Percentiles rank a stretch among this genome's conserved stretches.
phyloP scores from a whole-genome alignment of 2,797 vertebrate species.

The Sebastes kiyomatsui region DNA sequence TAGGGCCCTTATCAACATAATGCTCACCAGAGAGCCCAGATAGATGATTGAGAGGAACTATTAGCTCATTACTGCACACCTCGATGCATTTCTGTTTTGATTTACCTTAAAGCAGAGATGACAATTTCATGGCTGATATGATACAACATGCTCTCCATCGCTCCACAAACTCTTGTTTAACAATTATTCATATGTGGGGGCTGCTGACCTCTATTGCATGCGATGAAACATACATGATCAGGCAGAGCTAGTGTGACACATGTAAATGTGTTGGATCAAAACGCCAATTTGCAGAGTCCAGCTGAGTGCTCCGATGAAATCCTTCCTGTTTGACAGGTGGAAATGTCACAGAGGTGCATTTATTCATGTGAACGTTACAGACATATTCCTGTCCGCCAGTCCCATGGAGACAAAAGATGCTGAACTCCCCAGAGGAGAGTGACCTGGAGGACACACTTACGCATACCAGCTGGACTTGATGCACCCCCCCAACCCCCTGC shows the following conservation, averaged over 20 bases:
- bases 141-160: neutral
- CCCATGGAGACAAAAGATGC: constrained; percentile 63
- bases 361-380: constrained; percentile 74
- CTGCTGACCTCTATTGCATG: neutral
- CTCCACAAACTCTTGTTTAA: constrained; percentile 18
- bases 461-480: constrained; percentile 80
- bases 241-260: constrained; percentile 43
- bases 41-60: constrained; percentile 46
- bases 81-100: constrained; percentile 31
- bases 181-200: constrained; percentile 24
- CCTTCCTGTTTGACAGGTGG: constrained; percentile 52
- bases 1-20: constrained; percentile 51
- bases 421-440: constrained; percentile 73
- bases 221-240: constrained; percentile 37
- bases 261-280: constrained; percentile 67
- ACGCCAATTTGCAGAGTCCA: constrained; percentile 73
- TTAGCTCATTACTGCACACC: constrained; percentile 35
- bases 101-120: constrained; percentile 44
- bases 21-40: constrained; percentile 25
- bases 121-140: constrained; percentile 20
- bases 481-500: neutral
- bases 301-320: constrained; percentile 60
- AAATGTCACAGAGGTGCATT: constrained; percentile 70
- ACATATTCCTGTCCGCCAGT: constrained; percentile 55
- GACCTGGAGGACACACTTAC: constrained; percentile 74